These are phyloP conservation scores for Phoxinus phoxinus DNA, from an alignment of 2,113 vertebrate genomes.

Conservation along the genomic window DNA sequence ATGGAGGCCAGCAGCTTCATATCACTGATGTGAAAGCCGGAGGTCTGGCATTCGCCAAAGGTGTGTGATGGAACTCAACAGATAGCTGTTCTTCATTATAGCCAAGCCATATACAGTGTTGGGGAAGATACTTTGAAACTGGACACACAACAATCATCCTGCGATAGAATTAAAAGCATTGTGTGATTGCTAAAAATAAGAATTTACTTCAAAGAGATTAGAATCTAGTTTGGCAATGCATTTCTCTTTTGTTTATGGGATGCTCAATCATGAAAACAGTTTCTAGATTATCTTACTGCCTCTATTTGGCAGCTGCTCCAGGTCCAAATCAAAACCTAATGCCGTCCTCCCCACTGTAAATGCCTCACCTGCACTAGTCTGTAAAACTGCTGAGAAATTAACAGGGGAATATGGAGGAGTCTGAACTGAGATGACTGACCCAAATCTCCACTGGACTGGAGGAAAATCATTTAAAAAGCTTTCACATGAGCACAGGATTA, in stretches of 20 bases:
- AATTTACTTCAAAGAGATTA: too few species aligned
- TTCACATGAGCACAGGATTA: constrained; percentile 45
- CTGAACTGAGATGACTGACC: constrained; percentile 10
- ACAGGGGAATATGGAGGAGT: neutral
- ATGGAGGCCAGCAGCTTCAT: constrained; percentile 85
- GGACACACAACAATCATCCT: too few species aligned
- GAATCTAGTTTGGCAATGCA: too few species aligned
- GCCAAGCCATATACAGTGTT: neutral
- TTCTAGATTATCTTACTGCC: neutral
- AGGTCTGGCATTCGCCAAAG: constrained; percentile 88
- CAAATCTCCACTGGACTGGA: constrained; percentile 52
- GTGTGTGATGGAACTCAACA: constrained; percentile 67
- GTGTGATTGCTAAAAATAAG: too few species aligned
- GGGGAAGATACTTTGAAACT: constrained; percentile 6
- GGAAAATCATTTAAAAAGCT: constrained; percentile 46
- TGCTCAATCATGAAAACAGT: neutral
- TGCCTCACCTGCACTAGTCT: constrained; percentile 10
- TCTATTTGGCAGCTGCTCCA: neutral
- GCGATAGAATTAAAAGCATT: too few species aligned
- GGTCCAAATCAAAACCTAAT: constrained; percentile 3
- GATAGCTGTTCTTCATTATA: neutral
- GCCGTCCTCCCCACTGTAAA: neutral
- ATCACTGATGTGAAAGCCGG: constrained; percentile 85
- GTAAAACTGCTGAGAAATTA: constrained; percentile 43
- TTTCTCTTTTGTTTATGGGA: too few species aligned